Evolutionary conservation across 1,140 invertebrate species (phyloP), one percentile per base, ranked within the genome.

Genomic region (Drosophila serrata): DNA sequence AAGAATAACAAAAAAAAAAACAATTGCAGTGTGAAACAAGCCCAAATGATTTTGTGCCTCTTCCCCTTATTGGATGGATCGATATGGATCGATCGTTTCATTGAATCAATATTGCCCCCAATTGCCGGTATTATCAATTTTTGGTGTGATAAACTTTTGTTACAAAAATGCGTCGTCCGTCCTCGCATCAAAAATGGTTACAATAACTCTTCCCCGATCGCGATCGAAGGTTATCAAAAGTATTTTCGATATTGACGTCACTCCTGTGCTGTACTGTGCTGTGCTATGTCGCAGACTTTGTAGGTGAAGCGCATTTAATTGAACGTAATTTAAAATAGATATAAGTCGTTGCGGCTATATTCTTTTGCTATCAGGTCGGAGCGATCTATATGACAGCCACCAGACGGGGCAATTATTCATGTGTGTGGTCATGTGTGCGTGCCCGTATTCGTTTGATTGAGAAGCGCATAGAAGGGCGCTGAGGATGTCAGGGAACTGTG

Each of bases 281-380:
- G 27, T 33, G n/a, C 48, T 49, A 17, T 55, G 46, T 31, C 45
- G 37, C 57, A 65, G 48, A 74, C 64, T 72, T 59, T 53, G 59
- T 79, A 87, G 82, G 85, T 88, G 82, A 87, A 84, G 76, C 85
- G 84, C 75, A 82, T 62, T 87, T 78, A 87, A 87, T 87, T 87
- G 82, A 88, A 88, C 80, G 81, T 87, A 76, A 87, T 87, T 87
- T 87, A 87, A 87, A 87, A 88, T 77, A 87, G 82, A 87, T 87
- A 87, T 82, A 87, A 75, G 69, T 82, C 65, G 62, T 64, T 64
- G 49, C 46, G 56, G 59, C 17, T 75, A 65, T 65, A 58, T 75
- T 75, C 74, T 67, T 59, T 17, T 48, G 84, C 62, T 75, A 82
- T 85, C 82, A 74, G 39, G 61, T 65, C 65, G 67, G 51, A 61